Base-by-base conservation (phyloP, 2,888 invertebrate species). In the Melikaiella ostensackeni region DNA sequence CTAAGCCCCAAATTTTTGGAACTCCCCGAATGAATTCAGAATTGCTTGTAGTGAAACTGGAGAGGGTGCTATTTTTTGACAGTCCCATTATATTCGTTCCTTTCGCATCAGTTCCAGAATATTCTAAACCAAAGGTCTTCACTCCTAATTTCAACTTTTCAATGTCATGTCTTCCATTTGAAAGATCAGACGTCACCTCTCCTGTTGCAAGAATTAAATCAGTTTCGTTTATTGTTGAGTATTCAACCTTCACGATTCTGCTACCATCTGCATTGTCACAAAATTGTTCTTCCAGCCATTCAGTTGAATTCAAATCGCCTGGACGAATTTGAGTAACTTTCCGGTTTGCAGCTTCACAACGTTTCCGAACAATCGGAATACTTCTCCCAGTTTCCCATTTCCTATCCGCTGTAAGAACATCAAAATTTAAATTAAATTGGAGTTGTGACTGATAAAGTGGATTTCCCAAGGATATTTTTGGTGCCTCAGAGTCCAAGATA, bases 211-310 rank as follows among this genome's bases (percentile, higher is more conserved):
- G 5, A 1, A 33, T 42, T 0, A 80, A 24, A 30, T 82, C 82
- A 50, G 64, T 93, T 94, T 98, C 98, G 92, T 99, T 99, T 19
- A 99, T 89, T 0, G 98, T 94, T 0, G 97, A 92, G 88, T 96
- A 97, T 86, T 95, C 94, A 0, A 96, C 94, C 90, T 94, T 89
- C 1, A 93, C 92, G 11, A 93, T 64, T 24, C 86, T 77, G 2
- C 13, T 24, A 1, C 2, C 13, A 3, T 83, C 75, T 11, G 62
- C 59, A 24, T 83, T 59, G 9, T 81, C 61, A 4, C 73, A 27
- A 7, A 85, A 64, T 0, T 93, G 92, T 1, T 96, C 96, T 1
- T 96, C 96, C 9, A 97, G 91, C 97, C 97, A 98, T 16, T 92
- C 93, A 63, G 99, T 89, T 2, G 96, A 96, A 0, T 97, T 96